Conservation (phyloP, 2,888 invertebrate species). For the Trimorus sp. region DNA sequence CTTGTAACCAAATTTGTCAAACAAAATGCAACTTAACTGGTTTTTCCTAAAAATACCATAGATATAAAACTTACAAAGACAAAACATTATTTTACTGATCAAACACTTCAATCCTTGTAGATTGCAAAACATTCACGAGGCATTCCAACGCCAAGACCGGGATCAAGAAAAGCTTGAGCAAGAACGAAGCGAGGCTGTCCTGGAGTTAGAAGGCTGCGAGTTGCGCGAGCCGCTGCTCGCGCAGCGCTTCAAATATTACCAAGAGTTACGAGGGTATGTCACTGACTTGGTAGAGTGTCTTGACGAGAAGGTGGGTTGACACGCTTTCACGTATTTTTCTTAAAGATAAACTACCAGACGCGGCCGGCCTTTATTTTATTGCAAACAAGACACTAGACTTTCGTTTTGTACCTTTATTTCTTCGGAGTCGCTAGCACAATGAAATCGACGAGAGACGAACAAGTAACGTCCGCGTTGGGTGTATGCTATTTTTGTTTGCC, state of each 20-base stretch:
- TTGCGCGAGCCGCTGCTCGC: slow-evolving; percentile 86
- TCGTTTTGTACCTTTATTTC: slow-evolving; percentile 21
- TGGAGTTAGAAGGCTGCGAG: slow-evolving; percentile 84
- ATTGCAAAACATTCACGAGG: slow-evolving; percentile 84
- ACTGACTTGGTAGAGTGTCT: slow-evolving; percentile 98
- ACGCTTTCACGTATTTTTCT: slow-evolving; percentile 75
- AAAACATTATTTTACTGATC: no score
- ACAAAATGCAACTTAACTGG: no score
- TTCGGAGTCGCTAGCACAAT: not conserved
- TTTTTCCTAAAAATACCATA: no score
- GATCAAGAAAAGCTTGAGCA: slow-evolving; percentile 83
- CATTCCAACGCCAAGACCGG: slow-evolving; percentile 83
- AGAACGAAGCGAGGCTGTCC: slow-evolving; percentile 76
- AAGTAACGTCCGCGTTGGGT: not conserved
- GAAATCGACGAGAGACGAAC: not conserved
- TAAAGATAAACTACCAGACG: slow-evolving; percentile 43
- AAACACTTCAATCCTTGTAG: slow-evolving; percentile 76
- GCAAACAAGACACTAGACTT: slow-evolving; percentile 13
- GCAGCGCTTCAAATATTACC: slow-evolving; percentile 94
- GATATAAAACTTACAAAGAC: not conserved
- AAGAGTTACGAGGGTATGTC: slow-evolving; percentile 96
- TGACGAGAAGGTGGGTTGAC: slow-evolving; percentile 93
- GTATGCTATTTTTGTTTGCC: slow-evolving; percentile 71
- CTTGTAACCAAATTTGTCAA: no score
- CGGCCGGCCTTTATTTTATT: slow-evolving; percentile 43